Base-by-base conservation (phyloP, 2,113 vertebrate species). In the Illadopsis cleaveri region DNA sequence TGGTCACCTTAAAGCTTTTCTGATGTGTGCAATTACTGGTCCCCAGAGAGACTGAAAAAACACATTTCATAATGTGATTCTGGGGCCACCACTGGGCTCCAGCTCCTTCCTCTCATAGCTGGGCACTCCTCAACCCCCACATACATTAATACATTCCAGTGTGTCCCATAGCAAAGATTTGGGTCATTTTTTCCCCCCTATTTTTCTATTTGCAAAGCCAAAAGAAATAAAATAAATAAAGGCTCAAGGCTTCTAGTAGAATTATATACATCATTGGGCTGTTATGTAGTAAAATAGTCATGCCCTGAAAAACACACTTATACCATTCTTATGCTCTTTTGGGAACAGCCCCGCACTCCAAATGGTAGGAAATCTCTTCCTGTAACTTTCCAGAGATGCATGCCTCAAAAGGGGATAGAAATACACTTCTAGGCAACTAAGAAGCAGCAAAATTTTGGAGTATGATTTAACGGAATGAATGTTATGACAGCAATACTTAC, bases 1-100 rank as follows among this genome's bases (percentile, higher is more conserved):
- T 76, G 42, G 80, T 93, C 94, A 93, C 90, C 96, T 93, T 77
- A 75, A 86, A 66, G 76, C 70, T 93, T 89, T 86, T 87, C 69
- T 73, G 78, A 86, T 1, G 0, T 66, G 27, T 1, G 3, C 60
- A 84, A 88, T 93, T 95, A 85, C 62, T 53, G 54, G 35, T 60
- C 86, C 81, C 66, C 44, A 73, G 81, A 83, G 92, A 80, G 44
- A 11, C 31, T 62, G 72, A 73, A 89, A 87, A 58, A 94, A 85
- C 62, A 71, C 47, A 24, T 79, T 85, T 65, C 70, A 89, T 64
- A 51, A 40, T 25, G 50, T 64, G 76, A 70, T 70, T 15, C 21
- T 64, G 84, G 76, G 64, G 65, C 70, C 0, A 3, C 31, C 53
- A 60, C 71, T 68, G 68, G 71, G 48, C 70, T 94, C 48, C 81